phyloP scores from a whole-genome alignment of 2,113 vertebrate genomes.

The Orycteropus afer region DNA sequence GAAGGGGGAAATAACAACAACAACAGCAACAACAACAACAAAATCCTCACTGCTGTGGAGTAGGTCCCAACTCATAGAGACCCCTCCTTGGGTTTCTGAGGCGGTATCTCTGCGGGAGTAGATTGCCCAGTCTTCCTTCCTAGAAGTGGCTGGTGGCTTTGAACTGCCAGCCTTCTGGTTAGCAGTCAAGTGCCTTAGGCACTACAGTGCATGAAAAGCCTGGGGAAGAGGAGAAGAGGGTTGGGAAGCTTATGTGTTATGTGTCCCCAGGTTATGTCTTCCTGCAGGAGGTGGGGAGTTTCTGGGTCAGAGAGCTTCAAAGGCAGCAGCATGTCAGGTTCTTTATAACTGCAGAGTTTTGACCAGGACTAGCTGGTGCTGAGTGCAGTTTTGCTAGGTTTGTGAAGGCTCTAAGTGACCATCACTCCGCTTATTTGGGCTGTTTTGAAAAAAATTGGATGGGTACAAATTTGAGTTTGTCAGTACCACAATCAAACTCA shows the following conservation, averaged over 20 bases:
- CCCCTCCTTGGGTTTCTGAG: too few species aligned
- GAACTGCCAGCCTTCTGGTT: too few species aligned
- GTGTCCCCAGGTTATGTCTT: not conserved
- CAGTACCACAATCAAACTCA: too few species aligned
- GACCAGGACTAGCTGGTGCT: not conserved
- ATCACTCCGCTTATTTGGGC: not conserved
- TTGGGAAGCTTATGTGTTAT: not conserved
- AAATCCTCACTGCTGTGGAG: too few species aligned
- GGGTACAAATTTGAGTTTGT: not conserved
- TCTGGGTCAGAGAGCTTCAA: not conserved
- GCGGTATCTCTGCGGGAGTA: too few species aligned
- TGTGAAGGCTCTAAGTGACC: not conserved
- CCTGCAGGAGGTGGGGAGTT: not conserved
- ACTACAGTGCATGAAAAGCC: not conserved
- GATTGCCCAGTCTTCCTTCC: too few species aligned
- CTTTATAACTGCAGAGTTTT: not conserved
- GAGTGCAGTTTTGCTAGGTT: not conserved
- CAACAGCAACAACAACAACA: too few species aligned
- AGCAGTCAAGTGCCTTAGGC: too few species aligned
- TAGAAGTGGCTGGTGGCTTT: too few species aligned
- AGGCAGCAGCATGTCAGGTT: not conserved
- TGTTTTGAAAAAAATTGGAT: not conserved
- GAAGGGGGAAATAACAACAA: too few species aligned
- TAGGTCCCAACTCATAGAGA: too few species aligned
- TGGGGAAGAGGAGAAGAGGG: not conserved